Evolutionary conservation across 2,888 invertebrate genomes (phyloP).

Genomic region (Polydrusus tereticollis): DNA sequence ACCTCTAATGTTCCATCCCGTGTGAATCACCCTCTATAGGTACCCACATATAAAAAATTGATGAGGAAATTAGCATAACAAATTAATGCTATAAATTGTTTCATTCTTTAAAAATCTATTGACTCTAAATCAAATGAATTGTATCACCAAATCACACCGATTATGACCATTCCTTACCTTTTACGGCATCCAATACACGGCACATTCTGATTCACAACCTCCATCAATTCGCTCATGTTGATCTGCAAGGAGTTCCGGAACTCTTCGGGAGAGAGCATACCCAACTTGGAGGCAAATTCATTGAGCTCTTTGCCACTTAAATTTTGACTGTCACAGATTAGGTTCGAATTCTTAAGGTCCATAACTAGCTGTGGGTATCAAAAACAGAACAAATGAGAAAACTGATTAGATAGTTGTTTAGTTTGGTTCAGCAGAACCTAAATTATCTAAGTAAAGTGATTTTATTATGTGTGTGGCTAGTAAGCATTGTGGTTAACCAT

Average conservation of each 20-base stretch:
- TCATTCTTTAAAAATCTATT: too few relatives aligned
- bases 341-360: conserved; percentile 89
- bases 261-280: conserved; percentile 82
- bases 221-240: conserved; percentile 84
- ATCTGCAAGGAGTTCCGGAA: conserved; percentile 86
- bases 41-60: too few relatives aligned
- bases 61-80: too few relatives aligned
- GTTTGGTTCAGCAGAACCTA: too few relatives aligned
- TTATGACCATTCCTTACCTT: conserved; percentile 89
- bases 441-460: too few relatives aligned
- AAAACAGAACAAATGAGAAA: neutral
- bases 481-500: too few relatives aligned
- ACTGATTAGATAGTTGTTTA: too few relatives aligned
- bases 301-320: conserved; percentile 87
- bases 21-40: too few relatives aligned
- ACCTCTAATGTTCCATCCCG: too few relatives aligned
- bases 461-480: too few relatives aligned
- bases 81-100: too few relatives aligned
- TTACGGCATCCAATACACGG: conserved; percentile 95
- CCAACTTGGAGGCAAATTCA: conserved; percentile 86
- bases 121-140: too few relatives aligned
- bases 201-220: conserved; percentile 89
- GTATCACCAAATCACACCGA: conserved; percentile 72
- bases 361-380: conserved; percentile 85
- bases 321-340: conserved; percentile 85